These are phyloP conservation scores for Mythimna ferrago DNA, from an alignment of 2,888 invertebrate species.

Conservation along the genomic window DNA sequence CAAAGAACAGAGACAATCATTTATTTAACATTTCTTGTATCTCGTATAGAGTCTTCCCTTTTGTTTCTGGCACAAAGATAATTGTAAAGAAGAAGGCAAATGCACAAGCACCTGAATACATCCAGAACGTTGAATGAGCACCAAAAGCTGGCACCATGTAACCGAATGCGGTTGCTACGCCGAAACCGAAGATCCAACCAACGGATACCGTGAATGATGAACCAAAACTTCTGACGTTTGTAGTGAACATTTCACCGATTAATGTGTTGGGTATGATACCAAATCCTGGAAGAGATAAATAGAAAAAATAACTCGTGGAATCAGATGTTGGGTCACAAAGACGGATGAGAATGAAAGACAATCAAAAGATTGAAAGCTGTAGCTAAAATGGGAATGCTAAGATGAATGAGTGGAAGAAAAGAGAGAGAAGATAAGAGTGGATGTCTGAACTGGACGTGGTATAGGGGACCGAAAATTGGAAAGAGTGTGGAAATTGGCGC, in stretches of 20 bases:
- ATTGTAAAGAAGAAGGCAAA: constrained; percentile 64
- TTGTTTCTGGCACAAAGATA: constrained; percentile 72
- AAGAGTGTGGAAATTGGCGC: no score
- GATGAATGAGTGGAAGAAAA: no score
- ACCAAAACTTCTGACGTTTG: constrained; percentile 70
- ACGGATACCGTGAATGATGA: constrained; percentile 67
- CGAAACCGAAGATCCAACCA: constrained; percentile 70
- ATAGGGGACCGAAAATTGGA: no score
- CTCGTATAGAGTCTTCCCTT: constrained; percentile 67
- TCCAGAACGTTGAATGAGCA: constrained; percentile 64
- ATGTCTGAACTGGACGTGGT: no score
- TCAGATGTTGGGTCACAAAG: neutral
- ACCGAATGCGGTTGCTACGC: constrained; percentile 66
- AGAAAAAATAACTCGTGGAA: neutral
- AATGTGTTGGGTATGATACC: constrained; percentile 73
- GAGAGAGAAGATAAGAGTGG: no score
- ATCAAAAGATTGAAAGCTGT: no score
- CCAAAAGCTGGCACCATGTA: constrained; percentile 66
- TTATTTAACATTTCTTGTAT: constrained; percentile 60
- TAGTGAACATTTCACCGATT: constrained; percentile 73
- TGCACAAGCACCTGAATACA: constrained; percentile 61
- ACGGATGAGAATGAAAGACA: neutral
- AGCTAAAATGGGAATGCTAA: no score
- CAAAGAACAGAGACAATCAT: constrained; percentile 7
- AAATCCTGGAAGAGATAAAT: constrained; percentile 64